phyloP scores from a whole-genome alignment of 2,797 vertebrate species.

The Nannoperca australis region DNA sequence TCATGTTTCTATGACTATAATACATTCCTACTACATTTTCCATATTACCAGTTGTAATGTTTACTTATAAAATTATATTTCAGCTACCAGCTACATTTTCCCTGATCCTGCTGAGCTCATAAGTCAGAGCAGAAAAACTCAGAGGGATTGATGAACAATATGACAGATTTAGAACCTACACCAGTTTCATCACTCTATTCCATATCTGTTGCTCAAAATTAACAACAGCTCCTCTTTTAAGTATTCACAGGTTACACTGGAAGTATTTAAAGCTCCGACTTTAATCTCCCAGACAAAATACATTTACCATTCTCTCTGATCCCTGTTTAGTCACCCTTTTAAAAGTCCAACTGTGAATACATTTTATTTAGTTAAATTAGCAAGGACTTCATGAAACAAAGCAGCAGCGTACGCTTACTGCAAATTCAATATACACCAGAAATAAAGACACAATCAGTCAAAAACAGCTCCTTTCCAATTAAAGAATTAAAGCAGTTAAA shows the following conservation, averaged over 20 bases:
- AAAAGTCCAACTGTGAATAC: background rate
- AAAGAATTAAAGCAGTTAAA: background rate
- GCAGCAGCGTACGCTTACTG: background rate
- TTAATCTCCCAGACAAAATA: constrained; percentile 39
- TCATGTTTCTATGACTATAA: constrained; percentile 18
- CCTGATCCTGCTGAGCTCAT: constrained; percentile 27
- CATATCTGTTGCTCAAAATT: background rate
- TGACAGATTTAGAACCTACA: background rate
- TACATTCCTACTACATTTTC: constrained; percentile 8
- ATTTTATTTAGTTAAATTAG: constrained; percentile 23
- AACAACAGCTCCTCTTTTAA: constrained; percentile 24
- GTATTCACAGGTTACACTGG: constrained; percentile 18
- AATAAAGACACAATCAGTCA: constrained; percentile 7
- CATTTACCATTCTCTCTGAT: constrained; percentile 29
- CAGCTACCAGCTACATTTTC: background rate
- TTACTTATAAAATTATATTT: constrained; percentile 31
- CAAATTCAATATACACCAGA: constrained; percentile 8
- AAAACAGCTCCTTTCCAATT: background rate
- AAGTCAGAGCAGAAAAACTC: constrained; percentile 19
- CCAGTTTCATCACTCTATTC: constrained; percentile 2
- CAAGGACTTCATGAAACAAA: constrained; percentile 1
- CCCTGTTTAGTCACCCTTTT: constrained; percentile 17
- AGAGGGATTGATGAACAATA: constrained; percentile 14
- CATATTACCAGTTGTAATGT: constrained; percentile 21
- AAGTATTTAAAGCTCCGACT: constrained; percentile 24